phyloP scores from a whole-genome alignment of 2,888 invertebrate genomes.

The Lasius fuliginosus region DNA sequence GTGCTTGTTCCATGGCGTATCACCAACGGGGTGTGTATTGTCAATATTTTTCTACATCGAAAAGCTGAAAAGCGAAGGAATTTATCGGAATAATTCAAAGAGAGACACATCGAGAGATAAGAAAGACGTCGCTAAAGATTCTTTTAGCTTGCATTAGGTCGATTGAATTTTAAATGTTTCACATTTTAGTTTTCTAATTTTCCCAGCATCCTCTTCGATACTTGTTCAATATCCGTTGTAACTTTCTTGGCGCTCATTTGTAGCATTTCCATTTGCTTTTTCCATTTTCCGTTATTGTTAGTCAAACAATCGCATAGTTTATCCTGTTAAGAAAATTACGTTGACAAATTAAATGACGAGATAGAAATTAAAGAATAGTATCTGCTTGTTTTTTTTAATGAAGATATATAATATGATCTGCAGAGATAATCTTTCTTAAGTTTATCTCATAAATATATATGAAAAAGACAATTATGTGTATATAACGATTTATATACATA shows the following conservation, averaged over 20 bases:
- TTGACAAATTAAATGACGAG: slow-evolving; percentile 5
- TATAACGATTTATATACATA: not conserved
- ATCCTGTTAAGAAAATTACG: slow-evolving; percentile 1
- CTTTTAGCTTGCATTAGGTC: slow-evolving; percentile 18
- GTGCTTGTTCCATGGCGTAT: slow-evolving; percentile 24
- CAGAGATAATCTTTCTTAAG: not conserved
- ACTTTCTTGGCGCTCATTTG: not conserved
- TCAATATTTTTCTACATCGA: slow-evolving; percentile 26
- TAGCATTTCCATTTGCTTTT: not conserved
- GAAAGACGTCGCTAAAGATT: not conserved
- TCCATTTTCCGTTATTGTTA: not conserved
- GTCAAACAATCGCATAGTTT: slow-evolving; percentile 8
- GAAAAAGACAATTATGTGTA: not conserved
- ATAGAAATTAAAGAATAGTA: not conserved
- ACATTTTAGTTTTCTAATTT: slow-evolving; percentile 39
- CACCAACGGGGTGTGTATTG: not conserved
- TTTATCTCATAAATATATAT: not conserved
- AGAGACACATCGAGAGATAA: not conserved
- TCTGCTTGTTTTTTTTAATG: not conserved
- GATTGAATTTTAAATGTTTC: slow-evolving; percentile 43
- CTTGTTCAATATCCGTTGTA: slow-evolving; percentile 18
- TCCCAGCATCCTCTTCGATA: not conserved
- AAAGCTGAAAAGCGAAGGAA: slow-evolving; percentile 25
- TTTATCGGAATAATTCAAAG: slow-evolving; percentile 5
- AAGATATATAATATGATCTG: not conserved